phyloP scores from a whole-genome alignment of 2,797 vertebrate genomes.

The Pseudocheirus occidentalis region DNA sequence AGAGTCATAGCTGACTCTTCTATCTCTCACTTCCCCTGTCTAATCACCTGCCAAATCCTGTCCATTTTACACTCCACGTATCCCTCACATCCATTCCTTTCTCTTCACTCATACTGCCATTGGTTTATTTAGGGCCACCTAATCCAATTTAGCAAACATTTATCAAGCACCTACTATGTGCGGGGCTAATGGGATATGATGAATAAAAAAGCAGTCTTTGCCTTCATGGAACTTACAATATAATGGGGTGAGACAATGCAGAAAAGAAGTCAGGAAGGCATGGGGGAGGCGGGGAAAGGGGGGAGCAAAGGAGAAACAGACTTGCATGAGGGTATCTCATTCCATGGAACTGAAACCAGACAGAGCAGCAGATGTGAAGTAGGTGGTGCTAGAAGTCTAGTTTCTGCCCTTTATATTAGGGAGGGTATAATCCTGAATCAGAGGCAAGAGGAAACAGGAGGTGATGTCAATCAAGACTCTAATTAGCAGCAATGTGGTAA shows the following conservation, averaged over 20 bases:
- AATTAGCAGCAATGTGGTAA: not conserved
- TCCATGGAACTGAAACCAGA: not conserved
- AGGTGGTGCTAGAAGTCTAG: not conserved
- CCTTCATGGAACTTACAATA: not conserved
- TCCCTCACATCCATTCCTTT: not conserved
- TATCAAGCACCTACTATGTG: not conserved
- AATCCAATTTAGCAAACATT: not conserved
- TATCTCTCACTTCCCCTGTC: not conserved
- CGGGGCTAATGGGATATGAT: conserved; percentile 5
- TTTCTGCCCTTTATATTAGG: not conserved
- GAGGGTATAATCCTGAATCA: too few relatives aligned
- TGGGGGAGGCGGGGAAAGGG: too few relatives aligned
- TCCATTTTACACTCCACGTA: not conserved
- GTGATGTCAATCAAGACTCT: not conserved
- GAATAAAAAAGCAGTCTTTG: not conserved
- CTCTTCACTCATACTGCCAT: not conserved
- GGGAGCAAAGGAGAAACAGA: not conserved
- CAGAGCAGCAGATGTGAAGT: not conserved
- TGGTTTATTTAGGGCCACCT: not conserved
- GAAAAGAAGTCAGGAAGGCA: not conserved
- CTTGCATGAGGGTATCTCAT: not conserved
- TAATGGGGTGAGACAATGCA: not conserved
- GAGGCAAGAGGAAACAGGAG: not conserved
- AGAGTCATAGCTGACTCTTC: not conserved
- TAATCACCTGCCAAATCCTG: not conserved